These are phyloP conservation scores for Asobara japonica DNA, from an alignment of 1,140 invertebrate genomes.

Conservation along the genomic window DNA sequence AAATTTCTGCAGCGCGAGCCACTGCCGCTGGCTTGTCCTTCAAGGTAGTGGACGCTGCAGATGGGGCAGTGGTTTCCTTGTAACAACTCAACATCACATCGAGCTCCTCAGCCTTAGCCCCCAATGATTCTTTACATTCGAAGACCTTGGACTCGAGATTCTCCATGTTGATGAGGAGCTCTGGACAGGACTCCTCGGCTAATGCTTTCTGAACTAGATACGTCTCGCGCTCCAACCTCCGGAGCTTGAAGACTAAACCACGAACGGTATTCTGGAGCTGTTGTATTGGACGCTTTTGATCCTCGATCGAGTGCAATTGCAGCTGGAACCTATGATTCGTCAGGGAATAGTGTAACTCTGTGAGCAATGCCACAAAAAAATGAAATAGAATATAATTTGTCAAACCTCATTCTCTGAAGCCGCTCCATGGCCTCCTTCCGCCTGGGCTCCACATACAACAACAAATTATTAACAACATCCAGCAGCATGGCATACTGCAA, in stretches of 20 bases:
- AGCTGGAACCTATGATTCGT: too few relatives aligned
- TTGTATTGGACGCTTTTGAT: constrained; percentile 91
- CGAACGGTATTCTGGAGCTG: constrained; percentile 88
- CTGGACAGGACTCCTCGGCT: constrained; percentile 75
- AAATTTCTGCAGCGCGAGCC: constrained; percentile 94
- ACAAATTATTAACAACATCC: constrained; percentile 96
- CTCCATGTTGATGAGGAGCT: constrained; percentile 74
- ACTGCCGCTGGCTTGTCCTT: constrained; percentile 78
- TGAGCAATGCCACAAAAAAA: too few relatives aligned
- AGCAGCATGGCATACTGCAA: constrained; percentile 95
- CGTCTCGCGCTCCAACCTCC: constrained; percentile 89
- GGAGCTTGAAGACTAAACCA: constrained; percentile 81
- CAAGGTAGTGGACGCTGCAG: constrained; percentile 58
- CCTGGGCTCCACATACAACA: constrained; percentile 96
- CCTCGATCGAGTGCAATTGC: constrained; percentile 88
- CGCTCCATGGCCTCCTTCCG: constrained; percentile 91
- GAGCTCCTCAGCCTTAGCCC: constrained; percentile 88
- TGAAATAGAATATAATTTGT: too few relatives aligned
- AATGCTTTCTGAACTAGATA: constrained; percentile 87
- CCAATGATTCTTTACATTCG: constrained; percentile 90
- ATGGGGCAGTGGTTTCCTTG: constrained; percentile 76
- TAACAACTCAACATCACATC: constrained; percentile 90
- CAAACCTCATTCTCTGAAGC: constrained; percentile 88
- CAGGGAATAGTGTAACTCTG: too few relatives aligned
- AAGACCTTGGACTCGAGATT: constrained; percentile 81